Percentiles rank a stretch among this genome's conserved stretches.
Conservation (phyloP, 2,113 vertebrate genomes). For the Varanus komodoensis region DNA sequence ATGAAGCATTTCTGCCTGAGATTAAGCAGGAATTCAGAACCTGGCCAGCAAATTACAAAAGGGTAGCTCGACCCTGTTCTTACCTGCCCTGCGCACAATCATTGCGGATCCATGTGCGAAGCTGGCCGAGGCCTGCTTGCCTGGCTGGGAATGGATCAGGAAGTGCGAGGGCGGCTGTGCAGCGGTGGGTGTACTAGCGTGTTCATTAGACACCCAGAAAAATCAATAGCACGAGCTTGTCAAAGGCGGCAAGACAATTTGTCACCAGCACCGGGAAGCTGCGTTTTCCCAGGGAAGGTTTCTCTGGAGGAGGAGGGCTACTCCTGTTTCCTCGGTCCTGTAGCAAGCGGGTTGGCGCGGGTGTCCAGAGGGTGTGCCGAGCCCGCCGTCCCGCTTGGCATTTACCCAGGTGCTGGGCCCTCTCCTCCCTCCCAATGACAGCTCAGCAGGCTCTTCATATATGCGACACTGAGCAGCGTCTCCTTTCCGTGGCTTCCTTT, state of each 20-base stretch:
- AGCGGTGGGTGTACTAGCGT: not conserved
- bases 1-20: too few species aligned
- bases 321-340: fast-evolving
- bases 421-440: not conserved
- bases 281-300: fast-evolving
- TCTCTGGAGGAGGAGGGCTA: not conserved
- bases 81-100: not conserved
- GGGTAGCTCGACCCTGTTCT: not conserved
- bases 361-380: too few species aligned
- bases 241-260: conserved; percentile 38
- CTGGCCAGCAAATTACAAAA: too few species aligned
- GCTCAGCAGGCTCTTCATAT: not conserved
- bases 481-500: too few species aligned
- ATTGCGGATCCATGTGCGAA: not conserved
- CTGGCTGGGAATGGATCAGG: fast-evolving
- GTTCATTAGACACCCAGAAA: conserved; percentile 20
- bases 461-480: too few species aligned
- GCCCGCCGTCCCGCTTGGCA: not conserved
- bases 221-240: conserved; percentile 31
- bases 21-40: too few species aligned
- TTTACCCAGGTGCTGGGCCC: not conserved
- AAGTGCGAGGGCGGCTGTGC: too few species aligned
- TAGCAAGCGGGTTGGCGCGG: not conserved
- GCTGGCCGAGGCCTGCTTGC: fast-evolving
- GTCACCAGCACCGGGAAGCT: not conserved